Evolutionary conservation across 1,140 invertebrate genomes (phyloP).

Genomic region (Scaptodrosophila lebanonensis): DNA sequence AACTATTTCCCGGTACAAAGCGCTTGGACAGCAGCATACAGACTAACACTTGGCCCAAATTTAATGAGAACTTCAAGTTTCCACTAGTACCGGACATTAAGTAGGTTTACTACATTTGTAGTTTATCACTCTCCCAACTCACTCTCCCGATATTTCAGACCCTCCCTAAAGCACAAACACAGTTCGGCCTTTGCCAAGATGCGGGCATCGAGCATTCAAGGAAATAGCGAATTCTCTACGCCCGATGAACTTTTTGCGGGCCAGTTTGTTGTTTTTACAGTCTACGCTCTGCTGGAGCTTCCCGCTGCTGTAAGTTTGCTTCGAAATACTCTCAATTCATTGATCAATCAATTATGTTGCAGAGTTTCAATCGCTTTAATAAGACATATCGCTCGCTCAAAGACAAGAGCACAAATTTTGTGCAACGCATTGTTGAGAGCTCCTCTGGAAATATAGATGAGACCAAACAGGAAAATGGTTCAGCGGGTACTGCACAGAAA

Average conservation of each 20-base stretch:
- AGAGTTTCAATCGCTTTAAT: constrained; percentile 73
- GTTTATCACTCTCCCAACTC: not conserved
- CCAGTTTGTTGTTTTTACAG: constrained; percentile 85
- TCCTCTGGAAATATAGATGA: constrained; percentile 24
- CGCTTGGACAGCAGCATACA: constrained; percentile 85
- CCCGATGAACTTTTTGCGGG: constrained; percentile 80
- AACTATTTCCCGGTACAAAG: constrained; percentile 84
- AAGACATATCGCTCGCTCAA: constrained; percentile 72
- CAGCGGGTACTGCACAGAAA: constrained; percentile 9
- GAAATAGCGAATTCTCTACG: constrained; percentile 22
- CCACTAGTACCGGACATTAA: constrained; percentile 79
- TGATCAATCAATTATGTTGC: constrained; percentile 11
- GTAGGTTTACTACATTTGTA: constrained; percentile 49
- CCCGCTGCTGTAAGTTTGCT: constrained; percentile 56
- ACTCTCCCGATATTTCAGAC: too few relatives aligned
- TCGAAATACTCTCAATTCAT: not conserved
- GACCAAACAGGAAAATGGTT: constrained; percentile 28
- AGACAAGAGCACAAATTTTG: constrained; percentile 57
- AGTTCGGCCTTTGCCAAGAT: constrained; percentile 33
- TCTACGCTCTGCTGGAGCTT: constrained; percentile 84
- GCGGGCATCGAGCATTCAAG: constrained; percentile 26
- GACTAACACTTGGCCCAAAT: constrained; percentile 86
- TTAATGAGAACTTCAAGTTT: constrained; percentile 87
- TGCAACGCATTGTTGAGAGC: constrained; percentile 55
- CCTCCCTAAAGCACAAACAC: constrained; percentile 59